A percentile compares a stretch with the other conserved stretches of the same genome.
These are phyloP conservation scores for Seriola aureovittata DNA, from an alignment of 2,113 vertebrate genomes.

Conservation along the genomic window DNA sequence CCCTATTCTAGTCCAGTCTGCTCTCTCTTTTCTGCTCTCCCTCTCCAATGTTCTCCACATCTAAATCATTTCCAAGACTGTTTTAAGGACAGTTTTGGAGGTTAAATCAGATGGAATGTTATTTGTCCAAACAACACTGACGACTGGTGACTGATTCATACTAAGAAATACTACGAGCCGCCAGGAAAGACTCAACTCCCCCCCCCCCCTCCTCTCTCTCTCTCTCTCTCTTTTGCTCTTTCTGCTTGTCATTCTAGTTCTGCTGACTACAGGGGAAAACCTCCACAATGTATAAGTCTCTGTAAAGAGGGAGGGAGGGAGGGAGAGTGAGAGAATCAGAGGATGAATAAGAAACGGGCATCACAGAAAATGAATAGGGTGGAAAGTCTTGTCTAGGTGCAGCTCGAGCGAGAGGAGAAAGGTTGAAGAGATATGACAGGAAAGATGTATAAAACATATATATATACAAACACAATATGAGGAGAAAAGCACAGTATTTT, in stretches of 20 bases:
- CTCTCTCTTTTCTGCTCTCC: slow-evolving; percentile 12
- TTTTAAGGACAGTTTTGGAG: slow-evolving; percentile 58
- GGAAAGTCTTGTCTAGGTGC: slow-evolving; percentile 42
- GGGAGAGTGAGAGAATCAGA: not conserved
- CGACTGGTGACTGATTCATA: slow-evolving; percentile 69
- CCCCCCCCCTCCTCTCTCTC: not conserved
- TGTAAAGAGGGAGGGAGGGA: slow-evolving; percentile 11
- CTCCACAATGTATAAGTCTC: slow-evolving; percentile 69
- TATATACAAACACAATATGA: too few species aligned
- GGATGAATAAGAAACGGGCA: slow-evolving; percentile 27
- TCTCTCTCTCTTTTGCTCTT: slow-evolving; percentile 1
- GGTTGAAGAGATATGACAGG: not conserved
- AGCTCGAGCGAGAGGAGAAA: slow-evolving; percentile 3
- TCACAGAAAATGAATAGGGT: slow-evolving; percentile 17
- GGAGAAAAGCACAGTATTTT: too few species aligned
- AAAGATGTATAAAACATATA: not conserved
- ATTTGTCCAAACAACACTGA: slow-evolving; percentile 74
- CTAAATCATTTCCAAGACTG: slow-evolving; percentile 52
- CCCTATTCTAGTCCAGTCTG: slow-evolving; percentile 11
- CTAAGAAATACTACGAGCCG: slow-evolving; percentile 62
- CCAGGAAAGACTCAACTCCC: slow-evolving; percentile 64
- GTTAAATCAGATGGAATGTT: slow-evolving; percentile 72
- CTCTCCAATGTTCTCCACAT: slow-evolving; percentile 24
- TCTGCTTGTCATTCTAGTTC: slow-evolving; percentile 56
- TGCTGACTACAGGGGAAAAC: slow-evolving; percentile 77